Base-by-base conservation (phyloP, 2,113 vertebrate genomes). In the Amphiprion ocellaris region DNA sequence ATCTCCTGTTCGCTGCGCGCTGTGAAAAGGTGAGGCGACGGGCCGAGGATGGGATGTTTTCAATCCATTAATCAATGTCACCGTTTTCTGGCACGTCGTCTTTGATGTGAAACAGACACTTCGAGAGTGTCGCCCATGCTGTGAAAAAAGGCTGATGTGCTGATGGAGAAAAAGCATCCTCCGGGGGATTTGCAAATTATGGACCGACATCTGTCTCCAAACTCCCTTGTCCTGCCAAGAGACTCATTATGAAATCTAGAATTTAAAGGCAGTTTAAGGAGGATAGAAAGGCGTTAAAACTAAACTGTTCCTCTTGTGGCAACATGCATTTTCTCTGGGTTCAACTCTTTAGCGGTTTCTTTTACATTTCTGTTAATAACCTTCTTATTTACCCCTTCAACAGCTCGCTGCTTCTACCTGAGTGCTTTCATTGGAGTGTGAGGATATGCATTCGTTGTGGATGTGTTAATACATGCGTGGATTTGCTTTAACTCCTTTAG, bases 31-130 rank as follows among this genome's bases (percentile, higher is more conserved):
- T 81, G 89, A 87, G 86, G 81, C 79, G 79, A 91, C 92, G 84
- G 81, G 89, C 79, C 61, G 79, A 87, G 65, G 89, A 74, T 50
- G 77, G 85, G 79, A 79, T 90, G 90, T 92, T 88, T 91, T 88
- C 63, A 87, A 90, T 87, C 74, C 94, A 94, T 95, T 92, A 86
- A 89, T 93, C 94, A 89, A 66, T 88, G 91, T 91, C 93, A 90
- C 91, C 2, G 84, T 82, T 80, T 37, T 88, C 72, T 54, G 80
- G 67, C 79, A 28, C 86, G 61, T 91, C 89, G 89, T 79, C 94
- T 96, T 95, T 95, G 94, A 94, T 95, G 95, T 93, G 92, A 92
- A 93, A 84, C 93, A 94, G 94, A 93, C 93, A 90, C 93, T 76
- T 85, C 33, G 74, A 75, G 88, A 80, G 77, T 90, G 86, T 90